phyloP scores from a whole-genome alignment of 53 echinoderm and acorn worm species.

The Holothuria scabra region DNA sequence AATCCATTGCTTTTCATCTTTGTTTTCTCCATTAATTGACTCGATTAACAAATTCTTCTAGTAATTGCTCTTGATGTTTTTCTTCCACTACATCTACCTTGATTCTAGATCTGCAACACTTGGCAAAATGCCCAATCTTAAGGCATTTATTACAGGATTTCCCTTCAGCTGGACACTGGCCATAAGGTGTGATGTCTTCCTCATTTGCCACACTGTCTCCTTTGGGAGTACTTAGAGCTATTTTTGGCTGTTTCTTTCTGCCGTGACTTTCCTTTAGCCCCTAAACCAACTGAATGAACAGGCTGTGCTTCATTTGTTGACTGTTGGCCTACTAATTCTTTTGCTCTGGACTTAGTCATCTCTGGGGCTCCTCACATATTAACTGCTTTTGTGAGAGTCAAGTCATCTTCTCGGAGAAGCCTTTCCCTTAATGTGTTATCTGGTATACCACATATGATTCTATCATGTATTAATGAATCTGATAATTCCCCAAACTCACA shows the following conservation, averaged over 20 bases:
- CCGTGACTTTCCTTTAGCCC: neutral
- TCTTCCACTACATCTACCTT: no score
- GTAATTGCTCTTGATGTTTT: no score
- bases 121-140: neutral
- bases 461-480: conserved; percentile 51
- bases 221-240: neutral
- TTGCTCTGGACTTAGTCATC: neutral
- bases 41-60: neutral
- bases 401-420: conserved; percentile 2
- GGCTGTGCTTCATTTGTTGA: conserved; percentile 1
- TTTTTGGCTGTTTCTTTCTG: neutral
- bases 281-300: neutral
- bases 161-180: conserved; percentile 42
- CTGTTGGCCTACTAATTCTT: conserved; percentile 1
- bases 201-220: conserved; percentile 39
- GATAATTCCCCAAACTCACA: conserved; percentile 60
- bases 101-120: conserved; percentile 3
- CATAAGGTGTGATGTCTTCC: conserved; percentile 37
- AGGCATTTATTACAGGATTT: conserved; percentile 22
- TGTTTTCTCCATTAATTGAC: neutral
- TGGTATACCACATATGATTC: conserved; percentile 51
- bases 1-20: neutral
- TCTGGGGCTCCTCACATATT: conserved; percentile 40
- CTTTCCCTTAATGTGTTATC: conserved; percentile 42
- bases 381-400: conserved; percentile 25